These are phyloP conservation scores for Lacerta viridis DNA, from an alignment of 2,797 vertebrate species.

Conservation along the genomic window DNA sequence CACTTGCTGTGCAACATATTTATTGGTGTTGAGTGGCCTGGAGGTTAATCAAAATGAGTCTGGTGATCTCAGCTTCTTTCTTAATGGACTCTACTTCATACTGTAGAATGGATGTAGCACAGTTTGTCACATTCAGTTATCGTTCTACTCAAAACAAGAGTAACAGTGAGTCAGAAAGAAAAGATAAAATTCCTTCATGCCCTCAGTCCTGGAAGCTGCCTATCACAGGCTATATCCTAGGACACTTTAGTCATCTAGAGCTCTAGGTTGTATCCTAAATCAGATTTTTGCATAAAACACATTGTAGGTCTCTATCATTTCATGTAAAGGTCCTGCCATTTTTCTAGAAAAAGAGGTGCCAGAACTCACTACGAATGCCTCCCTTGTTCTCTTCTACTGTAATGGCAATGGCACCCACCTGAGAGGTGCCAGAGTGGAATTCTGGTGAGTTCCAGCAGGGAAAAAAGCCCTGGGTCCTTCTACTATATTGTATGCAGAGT, in stretches of 20 bases:
- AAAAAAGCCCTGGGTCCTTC: neutral
- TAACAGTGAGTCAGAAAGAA: constrained; percentile 64
- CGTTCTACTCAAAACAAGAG: constrained; percentile 58
- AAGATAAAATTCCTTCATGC: constrained; percentile 64
- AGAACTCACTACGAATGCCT: too few relatives aligned
- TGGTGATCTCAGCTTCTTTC: constrained; percentile 65
- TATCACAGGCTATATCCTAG: constrained; percentile 44
- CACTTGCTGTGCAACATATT: constrained; percentile 63
- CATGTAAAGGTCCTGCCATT: neutral
- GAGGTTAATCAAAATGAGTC: constrained; percentile 73
- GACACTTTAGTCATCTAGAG: constrained; percentile 39
- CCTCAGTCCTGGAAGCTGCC: constrained; percentile 60
- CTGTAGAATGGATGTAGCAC: constrained; percentile 65
- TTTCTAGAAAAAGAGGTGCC: too few relatives aligned
- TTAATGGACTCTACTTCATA: constrained; percentile 68
- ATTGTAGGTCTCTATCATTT: constrained; percentile 28
- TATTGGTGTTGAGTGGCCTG: constrained; percentile 68
- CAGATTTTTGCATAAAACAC: constrained; percentile 10
- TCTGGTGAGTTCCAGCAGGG: too few relatives aligned
- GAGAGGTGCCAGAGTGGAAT: too few relatives aligned
- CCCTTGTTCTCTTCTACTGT: too few relatives aligned
- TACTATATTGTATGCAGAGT: accelerated
- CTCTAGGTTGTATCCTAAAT: constrained; percentile 12
- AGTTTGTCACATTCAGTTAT: constrained; percentile 74
- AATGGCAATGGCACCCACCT: too few relatives aligned